Percentiles rank a stretch among this genome's conserved stretches.
Conservation (phyloP, 2,888 invertebrate genomes). For the Deladenus siricidicola region DNA sequence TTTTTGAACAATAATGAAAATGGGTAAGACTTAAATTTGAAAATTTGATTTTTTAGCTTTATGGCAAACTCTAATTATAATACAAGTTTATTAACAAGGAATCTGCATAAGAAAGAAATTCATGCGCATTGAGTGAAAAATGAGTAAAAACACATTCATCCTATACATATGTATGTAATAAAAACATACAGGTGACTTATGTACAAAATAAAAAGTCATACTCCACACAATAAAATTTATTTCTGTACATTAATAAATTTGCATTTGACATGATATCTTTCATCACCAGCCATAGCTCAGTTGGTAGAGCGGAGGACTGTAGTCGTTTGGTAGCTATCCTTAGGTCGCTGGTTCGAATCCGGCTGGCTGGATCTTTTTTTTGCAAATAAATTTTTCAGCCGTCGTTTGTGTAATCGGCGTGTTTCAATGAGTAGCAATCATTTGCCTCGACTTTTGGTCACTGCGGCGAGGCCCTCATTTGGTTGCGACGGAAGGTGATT, state of each 20-base stretch:
- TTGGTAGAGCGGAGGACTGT: constrained; percentile 37
- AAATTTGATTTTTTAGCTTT: neutral
- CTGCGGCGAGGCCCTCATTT: constrained; percentile 49
- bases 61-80: too few relatives aligned
- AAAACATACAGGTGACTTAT: too few relatives aligned
- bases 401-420: constrained; percentile 46
- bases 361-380: constrained; percentile 21
- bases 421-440: constrained; percentile 50
- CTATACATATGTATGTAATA: too few relatives aligned
- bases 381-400: too few relatives aligned
- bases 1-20: constrained; percentile 17
- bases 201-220: too few relatives aligned
- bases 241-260: too few relatives aligned
- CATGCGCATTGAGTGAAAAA: too few relatives aligned
- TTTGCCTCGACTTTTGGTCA: constrained; percentile 50
- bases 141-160: too few relatives aligned
- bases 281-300: constrained; percentile 31
- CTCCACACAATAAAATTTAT: too few relatives aligned
- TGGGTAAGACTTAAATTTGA: constrained; percentile 5
- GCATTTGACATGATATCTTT: too few relatives aligned
- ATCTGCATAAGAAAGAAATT: too few relatives aligned
- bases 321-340: constrained; percentile 31
- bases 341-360: constrained; percentile 32
- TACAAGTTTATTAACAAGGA: too few relatives aligned
- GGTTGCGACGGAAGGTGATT: constrained; percentile 33